A percentile compares a stretch with the other conserved stretches of the same genome.
phyloP scores from a whole-genome alignment of 2,888 invertebrate genomes.

The Lepetodrilus schrolli region DNA sequence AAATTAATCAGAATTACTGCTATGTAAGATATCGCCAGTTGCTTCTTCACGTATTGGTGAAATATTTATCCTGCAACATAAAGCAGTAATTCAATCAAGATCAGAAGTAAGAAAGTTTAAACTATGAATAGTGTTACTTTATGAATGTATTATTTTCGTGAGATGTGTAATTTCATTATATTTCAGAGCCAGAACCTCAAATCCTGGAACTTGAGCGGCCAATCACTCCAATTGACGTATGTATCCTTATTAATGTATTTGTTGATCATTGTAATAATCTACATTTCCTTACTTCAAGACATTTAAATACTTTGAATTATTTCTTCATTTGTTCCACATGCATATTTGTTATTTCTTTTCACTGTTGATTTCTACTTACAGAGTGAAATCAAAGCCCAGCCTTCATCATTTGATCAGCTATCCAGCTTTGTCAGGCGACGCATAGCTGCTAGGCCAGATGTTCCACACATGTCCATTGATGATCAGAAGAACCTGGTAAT shows the following conservation, averaged over 20 bases:
- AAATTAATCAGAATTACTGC: too few species aligned
- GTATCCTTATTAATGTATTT: slow-evolving; percentile 33
- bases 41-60: too few species aligned
- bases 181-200: slow-evolving; percentile 56
- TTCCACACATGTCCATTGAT: slow-evolving; percentile 64
- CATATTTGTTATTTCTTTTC: background rate
- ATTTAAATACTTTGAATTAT: background rate
- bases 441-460: slow-evolving; percentile 64
- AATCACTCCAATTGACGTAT: slow-evolving; percentile 71
- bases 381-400: slow-evolving; percentile 70
- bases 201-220: slow-evolving; percentile 66
- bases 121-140: too few species aligned
- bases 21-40: too few species aligned
- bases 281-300: background rate
- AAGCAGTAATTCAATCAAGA: too few species aligned
- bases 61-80: too few species aligned
- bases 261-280: background rate
- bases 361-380: slow-evolving; percentile 40
- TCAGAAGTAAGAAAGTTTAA: too few species aligned
- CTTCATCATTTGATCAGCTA: slow-evolving; percentile 62
- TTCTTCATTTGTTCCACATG: too few species aligned
- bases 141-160: too few species aligned
- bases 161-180: too few species aligned
- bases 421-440: slow-evolving; percentile 64
- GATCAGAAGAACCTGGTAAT: slow-evolving; percentile 72